Evolutionary conservation across 2,797 vertebrate species (phyloP), one percentile per base, ranked within the genome.

Genomic region (Toxotes lorentzi): DNA sequence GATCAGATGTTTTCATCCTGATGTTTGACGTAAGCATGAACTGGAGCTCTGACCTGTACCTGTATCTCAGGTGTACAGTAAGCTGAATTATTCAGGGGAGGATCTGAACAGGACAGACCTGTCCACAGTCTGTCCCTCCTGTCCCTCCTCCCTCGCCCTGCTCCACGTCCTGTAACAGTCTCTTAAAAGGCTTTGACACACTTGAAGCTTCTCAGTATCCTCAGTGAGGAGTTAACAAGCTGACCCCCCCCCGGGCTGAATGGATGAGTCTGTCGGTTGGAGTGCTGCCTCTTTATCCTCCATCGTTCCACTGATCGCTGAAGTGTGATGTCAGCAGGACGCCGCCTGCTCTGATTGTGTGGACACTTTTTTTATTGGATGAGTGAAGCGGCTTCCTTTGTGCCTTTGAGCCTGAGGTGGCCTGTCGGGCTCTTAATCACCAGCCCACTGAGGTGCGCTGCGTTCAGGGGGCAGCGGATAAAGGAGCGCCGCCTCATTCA

Each of bases 351-450:
- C 76, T 14, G 79, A 91, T 88, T 86, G 89, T 91, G 81, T 54
- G 64, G 86, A 81, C 88, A 74, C 76, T 89, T 68, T 86, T 90
- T 68, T 68, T 91, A 94, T 94, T 94, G 94, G 93, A 94, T 94
- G 93, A 94, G 93, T 94, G 91, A 90, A 93, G 89, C 76, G 59
- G 85, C 83, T 90, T 90, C 90, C 91, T 94, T 95, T 94, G 92
- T 94, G 91, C 91, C 90, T 92, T 91, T 92, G 92, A 93, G 92
- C 91, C 87, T 51, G 82, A 87, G 91, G 90, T 92, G 92, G 93
- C 93, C 93, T 78, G 92, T 94, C 57, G 91, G 92, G 92, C 88
- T 93, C 93, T 94, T 94, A 93, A 95, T 95, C 93, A 93, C 78
- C 62, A 41, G 82, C 85, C 86, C 91, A 91, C 85, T 73, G 91